Percentiles rank a stretch among this genome's conserved stretches.
These are phyloP conservation scores for Diarsia dahlii DNA, from an alignment of 2,888 invertebrate genomes.

Conservation along the genomic window DNA sequence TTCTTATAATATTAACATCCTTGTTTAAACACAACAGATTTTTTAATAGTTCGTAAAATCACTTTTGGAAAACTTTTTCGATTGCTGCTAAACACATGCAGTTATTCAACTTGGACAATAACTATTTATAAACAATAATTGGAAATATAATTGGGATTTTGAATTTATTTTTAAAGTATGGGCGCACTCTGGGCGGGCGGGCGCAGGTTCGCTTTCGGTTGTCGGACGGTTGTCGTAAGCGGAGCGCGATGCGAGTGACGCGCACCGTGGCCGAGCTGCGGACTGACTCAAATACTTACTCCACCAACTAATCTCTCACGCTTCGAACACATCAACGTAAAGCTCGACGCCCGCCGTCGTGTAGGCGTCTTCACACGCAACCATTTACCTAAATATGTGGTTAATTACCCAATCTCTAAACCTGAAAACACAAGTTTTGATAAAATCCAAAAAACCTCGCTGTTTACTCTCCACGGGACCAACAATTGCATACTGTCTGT, in stretches of 20 bases:
- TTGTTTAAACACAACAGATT: slow-evolving; percentile 65
- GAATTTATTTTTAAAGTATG: slow-evolving; percentile 62
- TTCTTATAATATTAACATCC: slow-evolving; percentile 67
- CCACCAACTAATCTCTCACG: slow-evolving; percentile 67
- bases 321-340: slow-evolving; percentile 65
- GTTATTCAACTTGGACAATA: slow-evolving; percentile 36
- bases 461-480: background rate
- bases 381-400: slow-evolving; percentile 56
- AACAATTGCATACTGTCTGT: background rate
- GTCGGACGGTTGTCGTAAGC: slow-evolving; percentile 67
- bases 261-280: slow-evolving; percentile 72
- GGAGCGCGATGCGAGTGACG: slow-evolving; percentile 72
- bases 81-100: slow-evolving; percentile 46
- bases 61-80: slow-evolving; percentile 53
- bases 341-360: slow-evolving; percentile 66
- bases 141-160: slow-evolving; percentile 50
- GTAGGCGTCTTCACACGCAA: slow-evolving; percentile 62
- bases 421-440: slow-evolving; percentile 29
- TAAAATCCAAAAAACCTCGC: slow-evolving; percentile 11
- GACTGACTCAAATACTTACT: slow-evolving; percentile 76
- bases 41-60: slow-evolving; percentile 56
- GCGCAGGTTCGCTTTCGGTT: slow-evolving; percentile 66
- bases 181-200: slow-evolving; percentile 74
- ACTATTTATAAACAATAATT: slow-evolving; percentile 48
- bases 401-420: slow-evolving; percentile 43